These are phyloP conservation scores for Galerucella pusilla DNA, from an alignment of 2,888 invertebrate genomes.

Conservation along the genomic window DNA sequence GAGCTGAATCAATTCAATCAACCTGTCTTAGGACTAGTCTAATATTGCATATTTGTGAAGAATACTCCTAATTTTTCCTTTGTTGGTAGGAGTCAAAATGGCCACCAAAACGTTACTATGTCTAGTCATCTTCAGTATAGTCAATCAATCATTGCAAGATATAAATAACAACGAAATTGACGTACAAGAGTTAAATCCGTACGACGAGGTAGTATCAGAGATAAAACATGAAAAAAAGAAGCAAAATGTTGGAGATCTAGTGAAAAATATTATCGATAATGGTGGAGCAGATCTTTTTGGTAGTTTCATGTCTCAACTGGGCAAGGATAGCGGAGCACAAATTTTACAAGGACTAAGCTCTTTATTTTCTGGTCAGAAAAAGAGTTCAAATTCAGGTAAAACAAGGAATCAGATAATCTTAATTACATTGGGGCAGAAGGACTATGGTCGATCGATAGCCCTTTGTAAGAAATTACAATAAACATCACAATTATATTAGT, in stretches of 20 bases:
- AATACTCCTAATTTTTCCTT: not conserved
- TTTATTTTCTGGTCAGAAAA: conserved; percentile 36
- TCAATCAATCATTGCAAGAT: conserved; percentile 46
- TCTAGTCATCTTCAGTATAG: conserved; percentile 51
- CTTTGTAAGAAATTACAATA: too few species aligned
- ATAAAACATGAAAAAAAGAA: conserved; percentile 68
- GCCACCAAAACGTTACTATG: conserved; percentile 39
- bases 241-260: conserved; percentile 71
- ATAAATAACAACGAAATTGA: conserved; percentile 60
- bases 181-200: conserved; percentile 67
- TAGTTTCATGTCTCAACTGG: conserved; percentile 48
- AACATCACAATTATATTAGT: too few species aligned
- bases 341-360: conserved; percentile 49
- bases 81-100: conserved; percentile 40
- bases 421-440: too few species aligned
- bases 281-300: conserved; percentile 68
- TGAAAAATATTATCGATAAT: conserved; percentile 77
- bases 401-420: not conserved
- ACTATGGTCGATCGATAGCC: too few species aligned
- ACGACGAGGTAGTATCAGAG: conserved; percentile 67
- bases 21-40: too few species aligned
- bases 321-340: conserved; percentile 47
- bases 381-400: conserved; percentile 25
- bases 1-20: too few species aligned
- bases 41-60: not conserved